Conservation (phyloP, 2,797 vertebrate species). For the Gallinago nigripennis region DNA sequence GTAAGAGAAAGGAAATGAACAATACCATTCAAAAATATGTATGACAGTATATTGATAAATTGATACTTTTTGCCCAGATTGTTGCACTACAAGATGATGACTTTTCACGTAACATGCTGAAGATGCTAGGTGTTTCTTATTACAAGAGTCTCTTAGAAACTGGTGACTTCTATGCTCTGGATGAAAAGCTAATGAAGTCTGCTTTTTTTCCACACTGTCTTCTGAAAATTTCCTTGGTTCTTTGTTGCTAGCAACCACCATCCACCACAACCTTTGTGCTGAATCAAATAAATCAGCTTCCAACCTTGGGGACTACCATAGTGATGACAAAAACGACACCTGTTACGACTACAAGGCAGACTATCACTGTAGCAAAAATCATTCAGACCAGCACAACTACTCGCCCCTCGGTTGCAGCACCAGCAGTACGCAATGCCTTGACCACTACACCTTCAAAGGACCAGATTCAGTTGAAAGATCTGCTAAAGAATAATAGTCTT, state of each 20-base stretch:
- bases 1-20: too few species aligned
- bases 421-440: constrained; percentile 77
- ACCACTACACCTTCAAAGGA: constrained; percentile 87
- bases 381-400: constrained; percentile 89
- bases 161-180: background rate
- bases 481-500: constrained; percentile 90
- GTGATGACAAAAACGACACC: constrained; percentile 91
- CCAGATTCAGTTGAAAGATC: constrained; percentile 94
- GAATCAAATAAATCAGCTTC: constrained; percentile 98
- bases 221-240: background rate
- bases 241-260: constrained; percentile 87
- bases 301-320: constrained; percentile 88
- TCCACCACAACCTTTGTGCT: constrained; percentile 98
- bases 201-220: too few species aligned
- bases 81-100: background rate
- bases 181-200: background rate
- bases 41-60: rapidly evolving
- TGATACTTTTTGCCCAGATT: background rate
- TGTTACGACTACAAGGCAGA: constrained; percentile 89
- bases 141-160: background rate
- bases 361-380: constrained; percentile 95
- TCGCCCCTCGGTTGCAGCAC: constrained; percentile 82
- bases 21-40: rapidly evolving
- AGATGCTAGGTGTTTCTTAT: background rate
- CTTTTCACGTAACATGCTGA: too few species aligned